Evolutionary conservation across 1,140 invertebrate genomes (phyloP), one percentile per base, ranked within the genome.

Genomic region (Diachasma alloeum): DNA sequence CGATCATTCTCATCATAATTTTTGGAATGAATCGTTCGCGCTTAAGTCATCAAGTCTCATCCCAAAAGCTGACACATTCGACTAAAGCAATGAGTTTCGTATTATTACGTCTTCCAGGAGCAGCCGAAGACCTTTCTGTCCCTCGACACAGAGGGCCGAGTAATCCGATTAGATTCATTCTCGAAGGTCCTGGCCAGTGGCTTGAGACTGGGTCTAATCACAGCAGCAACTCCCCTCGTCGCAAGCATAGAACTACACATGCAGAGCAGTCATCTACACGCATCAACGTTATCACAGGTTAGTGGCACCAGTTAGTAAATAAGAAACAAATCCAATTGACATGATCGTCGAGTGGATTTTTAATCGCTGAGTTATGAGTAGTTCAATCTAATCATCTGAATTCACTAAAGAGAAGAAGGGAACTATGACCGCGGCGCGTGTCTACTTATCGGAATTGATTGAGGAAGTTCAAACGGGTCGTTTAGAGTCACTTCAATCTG

Each of bases 101-200:
- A 11, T 42, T 42, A 42, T 42, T 13, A 31, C 31, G 44, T 15
- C 9, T 37, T 77, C 11, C 48, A 89, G 92, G 89, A 92, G 73
- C 87, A 91, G 66, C 90, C 93, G 0, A 91, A 91, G 15, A 94
- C 93, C 8, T 94, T 96, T 79, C 87, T 96, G 0, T 95, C 94
- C 0, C 71, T 96, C 85, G 95, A 96, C 84, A 91, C 90, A 0
- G 94, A 95, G 84, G 94, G 95, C 0, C 90, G 95, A 76, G 95
- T 96, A 0, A 84, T 96, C 5, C 90, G 95, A 70, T 91, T 95
- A 81, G 95, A 96, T 87, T 96, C 95, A 0, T 93, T 96, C 81
- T 96, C 94, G 0, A 96, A 96, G 91, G 91, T 95, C 17, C 81
- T 96, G 26, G 94, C 92, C 82, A 92, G 93, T 11, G 94, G 94